phyloP scores from a whole-genome alignment of 2,797 vertebrate species.

The Pipistrellus pipistrellus region DNA sequence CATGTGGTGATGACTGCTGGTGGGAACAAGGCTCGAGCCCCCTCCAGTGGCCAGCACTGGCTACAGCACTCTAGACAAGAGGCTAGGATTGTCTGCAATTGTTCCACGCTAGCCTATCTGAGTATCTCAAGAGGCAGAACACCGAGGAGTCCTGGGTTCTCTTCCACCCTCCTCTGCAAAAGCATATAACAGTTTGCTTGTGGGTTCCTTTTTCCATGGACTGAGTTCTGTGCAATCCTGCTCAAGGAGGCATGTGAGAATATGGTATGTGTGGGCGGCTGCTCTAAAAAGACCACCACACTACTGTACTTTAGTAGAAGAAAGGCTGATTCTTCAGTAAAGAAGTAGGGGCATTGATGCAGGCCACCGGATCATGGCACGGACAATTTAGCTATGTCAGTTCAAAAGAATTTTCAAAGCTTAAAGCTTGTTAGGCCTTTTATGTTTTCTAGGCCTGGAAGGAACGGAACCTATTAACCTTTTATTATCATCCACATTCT shows the following conservation, averaged over 20 bases:
- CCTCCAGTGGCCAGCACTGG: conserved; percentile 65
- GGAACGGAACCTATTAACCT: not conserved
- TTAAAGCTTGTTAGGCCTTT: not conserved
- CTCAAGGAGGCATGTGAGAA: conserved; percentile 17
- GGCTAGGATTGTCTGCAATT: not conserved
- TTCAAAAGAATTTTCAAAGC: conserved; percentile 38
- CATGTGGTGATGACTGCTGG: not conserved
- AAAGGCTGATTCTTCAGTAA: not conserved
- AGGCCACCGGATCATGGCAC: not conserved
- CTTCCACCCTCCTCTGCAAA: not conserved
- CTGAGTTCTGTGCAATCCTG: conserved; percentile 34
- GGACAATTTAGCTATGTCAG: not conserved
- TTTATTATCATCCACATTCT: not conserved
- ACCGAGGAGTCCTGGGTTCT: not conserved
- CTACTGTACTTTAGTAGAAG: not conserved
- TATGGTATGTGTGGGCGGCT: not conserved
- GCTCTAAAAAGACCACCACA: conserved; percentile 38
- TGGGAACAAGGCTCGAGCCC: conserved; percentile 52
- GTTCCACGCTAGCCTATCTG: not conserved
- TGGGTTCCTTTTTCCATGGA: not conserved
- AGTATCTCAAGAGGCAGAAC: not conserved
- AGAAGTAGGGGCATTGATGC: not conserved
- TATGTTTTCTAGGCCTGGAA: not conserved
- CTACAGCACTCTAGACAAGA: not conserved
- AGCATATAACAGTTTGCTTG: not conserved